Conservation (phyloP, 2,113 vertebrate genomes). For the Lagopus leucura region DNA sequence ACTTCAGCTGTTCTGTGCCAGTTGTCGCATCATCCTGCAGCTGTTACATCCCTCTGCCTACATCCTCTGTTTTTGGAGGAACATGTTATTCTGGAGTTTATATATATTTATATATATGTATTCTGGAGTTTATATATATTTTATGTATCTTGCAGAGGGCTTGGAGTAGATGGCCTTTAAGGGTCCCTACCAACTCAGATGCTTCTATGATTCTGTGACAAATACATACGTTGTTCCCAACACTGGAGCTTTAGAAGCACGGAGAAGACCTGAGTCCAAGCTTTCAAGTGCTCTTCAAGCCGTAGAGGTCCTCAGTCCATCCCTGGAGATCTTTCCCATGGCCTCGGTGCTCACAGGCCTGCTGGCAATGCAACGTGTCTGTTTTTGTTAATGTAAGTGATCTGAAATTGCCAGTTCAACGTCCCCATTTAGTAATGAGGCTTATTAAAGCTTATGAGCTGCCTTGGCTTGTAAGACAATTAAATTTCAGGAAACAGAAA, state of each 20-base stretch:
- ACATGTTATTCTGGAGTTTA: background rate
- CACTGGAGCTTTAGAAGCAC: background rate
- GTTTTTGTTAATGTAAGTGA: background rate
- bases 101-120: too few species aligned
- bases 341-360: background rate
- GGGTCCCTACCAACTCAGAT: too few species aligned
- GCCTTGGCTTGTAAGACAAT: constrained; percentile 46
- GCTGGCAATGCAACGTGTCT: background rate
- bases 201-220: too few species aligned
- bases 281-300: background rate
- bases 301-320: background rate
- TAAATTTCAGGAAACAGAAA: constrained; percentile 56
- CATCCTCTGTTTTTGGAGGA: background rate
- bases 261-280: background rate
- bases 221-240: fast-evolving
- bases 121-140: too few species aligned
- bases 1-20: background rate
- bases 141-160: too few species aligned
- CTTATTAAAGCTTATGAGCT: constrained; percentile 50
- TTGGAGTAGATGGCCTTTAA: too few species aligned
- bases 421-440: constrained; percentile 42
- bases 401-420: background rate
- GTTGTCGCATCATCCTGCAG: background rate
- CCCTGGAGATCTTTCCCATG: background rate
- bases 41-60: background rate